Percentiles rank a stretch among this genome's conserved stretches.
These are phyloP conservation scores for Andrena haemorrhoa DNA, from an alignment of 2,888 invertebrate species.

Conservation along the genomic window DNA sequence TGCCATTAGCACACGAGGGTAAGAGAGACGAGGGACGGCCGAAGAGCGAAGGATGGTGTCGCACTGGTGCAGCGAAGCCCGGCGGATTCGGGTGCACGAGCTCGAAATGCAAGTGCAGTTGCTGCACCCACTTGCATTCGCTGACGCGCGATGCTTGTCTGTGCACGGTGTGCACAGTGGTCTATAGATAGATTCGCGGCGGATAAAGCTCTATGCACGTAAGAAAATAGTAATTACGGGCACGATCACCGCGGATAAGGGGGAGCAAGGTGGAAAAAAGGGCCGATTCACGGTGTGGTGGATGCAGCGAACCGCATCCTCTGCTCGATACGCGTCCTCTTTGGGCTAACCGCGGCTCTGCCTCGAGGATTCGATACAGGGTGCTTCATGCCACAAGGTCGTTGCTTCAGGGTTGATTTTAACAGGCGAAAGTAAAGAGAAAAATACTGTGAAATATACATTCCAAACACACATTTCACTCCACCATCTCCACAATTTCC, in stretches of 20 bases:
- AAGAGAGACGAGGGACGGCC: constrained; percentile 25
- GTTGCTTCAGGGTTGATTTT: too few species aligned
- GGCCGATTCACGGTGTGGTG: constrained; percentile 43
- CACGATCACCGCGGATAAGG: constrained; percentile 65
- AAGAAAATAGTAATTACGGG: constrained; percentile 76
- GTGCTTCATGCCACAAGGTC: too few species aligned
- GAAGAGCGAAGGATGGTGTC: constrained; percentile 31
- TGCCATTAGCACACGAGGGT: background rate
- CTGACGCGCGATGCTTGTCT: constrained; percentile 59
- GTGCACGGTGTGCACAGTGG: constrained; percentile 36
- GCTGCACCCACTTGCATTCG: constrained; percentile 54
- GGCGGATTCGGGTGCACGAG: constrained; percentile 55
- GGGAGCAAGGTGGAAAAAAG: constrained; percentile 47
- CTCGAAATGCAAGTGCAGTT: constrained; percentile 51
- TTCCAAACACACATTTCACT: too few species aligned
- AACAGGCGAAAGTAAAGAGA: too few species aligned
- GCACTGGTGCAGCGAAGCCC: constrained; percentile 27
- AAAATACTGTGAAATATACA: too few species aligned
- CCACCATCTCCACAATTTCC: too few species aligned
- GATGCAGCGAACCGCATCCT: constrained; percentile 60
- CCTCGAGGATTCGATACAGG: background rate
- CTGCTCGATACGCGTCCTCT: constrained; percentile 28
- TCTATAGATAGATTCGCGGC: constrained; percentile 71
- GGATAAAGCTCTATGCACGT: constrained; percentile 67
- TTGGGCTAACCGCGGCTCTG: background rate